Evolutionary conservation across 2,888 invertebrate species (phyloP).

Genomic region (Netelia fuscicornis): DNA sequence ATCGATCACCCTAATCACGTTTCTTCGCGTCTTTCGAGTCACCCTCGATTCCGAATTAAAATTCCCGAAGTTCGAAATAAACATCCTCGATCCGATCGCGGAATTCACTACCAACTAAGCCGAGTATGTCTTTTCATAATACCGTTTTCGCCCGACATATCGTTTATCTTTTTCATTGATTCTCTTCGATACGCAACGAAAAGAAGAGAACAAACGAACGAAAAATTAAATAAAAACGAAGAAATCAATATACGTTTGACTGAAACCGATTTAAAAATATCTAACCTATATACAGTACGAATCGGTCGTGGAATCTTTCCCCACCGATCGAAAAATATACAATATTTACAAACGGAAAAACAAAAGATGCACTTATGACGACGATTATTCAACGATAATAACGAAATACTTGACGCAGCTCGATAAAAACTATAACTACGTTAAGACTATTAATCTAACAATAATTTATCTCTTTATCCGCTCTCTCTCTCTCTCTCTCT

Average conservation of each 20-base stretch:
- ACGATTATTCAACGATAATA: conserved; percentile 3
- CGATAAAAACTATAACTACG: conserved; percentile 38
- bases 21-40: not conserved
- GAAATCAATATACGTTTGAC: conserved; percentile 8
- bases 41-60: not conserved
- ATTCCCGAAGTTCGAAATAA: not conserved
- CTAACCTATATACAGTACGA: conserved; percentile 27
- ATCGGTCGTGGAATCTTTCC: conserved; percentile 18
- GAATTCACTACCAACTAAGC: conserved; percentile 7
- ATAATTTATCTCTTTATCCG: conserved; percentile 30
- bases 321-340: conserved; percentile 35
- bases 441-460: conserved; percentile 35
- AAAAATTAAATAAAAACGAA: not conserved
- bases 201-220: conserved; percentile 12
- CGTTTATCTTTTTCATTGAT: conserved; percentile 11
- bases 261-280: conserved; percentile 11
- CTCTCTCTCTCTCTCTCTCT: too few species aligned
- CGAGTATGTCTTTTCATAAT: conserved; percentile 42
- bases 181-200: conserved; percentile 18
- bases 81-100: not conserved
- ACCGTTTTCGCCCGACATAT: conserved; percentile 40
- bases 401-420: conserved; percentile 33
- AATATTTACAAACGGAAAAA: not conserved
- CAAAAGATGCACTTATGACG: conserved; percentile 11
- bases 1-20: conserved; percentile 11